These are phyloP conservation scores for Rhizomys pruinosus DNA, from an alignment of 2,113 vertebrate genomes.

Conservation along the genomic window DNA sequence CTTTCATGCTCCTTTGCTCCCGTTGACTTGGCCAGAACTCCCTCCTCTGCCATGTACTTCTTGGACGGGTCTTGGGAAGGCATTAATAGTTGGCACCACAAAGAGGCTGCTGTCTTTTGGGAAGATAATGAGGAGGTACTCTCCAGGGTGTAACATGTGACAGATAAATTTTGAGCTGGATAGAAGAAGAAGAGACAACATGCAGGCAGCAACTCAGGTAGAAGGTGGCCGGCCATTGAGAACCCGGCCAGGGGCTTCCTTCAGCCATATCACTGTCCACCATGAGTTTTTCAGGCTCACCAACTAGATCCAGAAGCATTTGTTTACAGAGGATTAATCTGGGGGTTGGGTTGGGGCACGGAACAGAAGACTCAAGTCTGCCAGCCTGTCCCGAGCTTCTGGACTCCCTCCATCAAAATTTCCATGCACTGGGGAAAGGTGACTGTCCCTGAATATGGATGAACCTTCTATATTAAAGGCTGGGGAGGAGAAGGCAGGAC, in stretches of 20 bases:
- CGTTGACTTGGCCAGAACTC: neutral
- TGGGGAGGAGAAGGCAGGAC: neutral
- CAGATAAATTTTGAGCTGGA: neutral
- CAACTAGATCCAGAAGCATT: neutral
- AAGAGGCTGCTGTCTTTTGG: neutral
- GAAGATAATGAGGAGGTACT: neutral
- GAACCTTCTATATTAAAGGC: neutral
- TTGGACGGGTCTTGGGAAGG: neutral
- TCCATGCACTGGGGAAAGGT: neutral
- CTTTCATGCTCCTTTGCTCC: neutral
- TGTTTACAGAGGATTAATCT: neutral
- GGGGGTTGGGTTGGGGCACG: neutral
- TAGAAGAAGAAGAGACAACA: neutral
- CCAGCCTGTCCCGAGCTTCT: fast-evolving
- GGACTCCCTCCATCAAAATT: neutral
- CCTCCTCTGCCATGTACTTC: neutral
- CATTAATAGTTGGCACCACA: neutral
- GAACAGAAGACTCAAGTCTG: neutral
- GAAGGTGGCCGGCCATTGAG: neutral
- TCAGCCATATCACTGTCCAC: no score
- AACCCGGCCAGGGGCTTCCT: neutral
- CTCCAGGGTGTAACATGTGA: neutral
- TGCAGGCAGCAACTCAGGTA: neutral
- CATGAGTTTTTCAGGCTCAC: neutral
- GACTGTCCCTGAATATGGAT: neutral